These are phyloP conservation scores for Misgurnus mizolepis DNA, from an alignment of 2,113 vertebrate species.

Conservation along the genomic window DNA sequence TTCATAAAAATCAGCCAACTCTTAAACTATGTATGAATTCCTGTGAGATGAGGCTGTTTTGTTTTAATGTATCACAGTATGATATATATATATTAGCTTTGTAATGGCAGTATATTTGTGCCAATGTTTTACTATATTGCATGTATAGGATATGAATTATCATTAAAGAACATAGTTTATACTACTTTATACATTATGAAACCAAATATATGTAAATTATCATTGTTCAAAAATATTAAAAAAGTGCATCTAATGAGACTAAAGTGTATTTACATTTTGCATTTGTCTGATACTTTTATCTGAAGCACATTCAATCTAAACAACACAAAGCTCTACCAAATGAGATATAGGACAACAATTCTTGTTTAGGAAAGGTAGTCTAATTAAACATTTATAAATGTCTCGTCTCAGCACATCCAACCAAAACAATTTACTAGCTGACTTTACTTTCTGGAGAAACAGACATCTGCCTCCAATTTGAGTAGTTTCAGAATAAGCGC, in stretches of 20 bases:
- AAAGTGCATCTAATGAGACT: neutral
- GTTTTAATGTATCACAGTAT: neutral
- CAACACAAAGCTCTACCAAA: too few relatives aligned
- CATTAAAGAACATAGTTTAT: neutral
- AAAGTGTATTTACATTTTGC: neutral
- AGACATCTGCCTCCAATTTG: neutral
- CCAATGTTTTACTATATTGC: neutral
- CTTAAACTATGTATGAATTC: too few relatives aligned
- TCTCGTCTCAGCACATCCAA: neutral
- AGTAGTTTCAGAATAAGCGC: neutral
- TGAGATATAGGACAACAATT: neutral
- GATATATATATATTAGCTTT: neutral
- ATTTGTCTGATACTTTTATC: too few relatives aligned
- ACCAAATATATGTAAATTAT: neutral
- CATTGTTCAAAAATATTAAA: constrained; percentile 2
- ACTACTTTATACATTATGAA: neutral
- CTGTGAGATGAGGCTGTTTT: too few relatives aligned
- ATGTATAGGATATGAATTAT: neutral
- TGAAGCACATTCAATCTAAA: too few relatives aligned
- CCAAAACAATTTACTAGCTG: neutral
- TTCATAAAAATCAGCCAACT: too few relatives aligned
- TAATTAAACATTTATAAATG: neutral
- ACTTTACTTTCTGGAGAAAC: neutral
- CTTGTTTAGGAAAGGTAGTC: neutral
- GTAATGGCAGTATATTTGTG: neutral